A percentile compares a stretch with the other conserved stretches of the same genome.
phyloP scores from a whole-genome alignment of 2,113 vertebrate genomes.

The Hypocryptadius cinnamomeus region DNA sequence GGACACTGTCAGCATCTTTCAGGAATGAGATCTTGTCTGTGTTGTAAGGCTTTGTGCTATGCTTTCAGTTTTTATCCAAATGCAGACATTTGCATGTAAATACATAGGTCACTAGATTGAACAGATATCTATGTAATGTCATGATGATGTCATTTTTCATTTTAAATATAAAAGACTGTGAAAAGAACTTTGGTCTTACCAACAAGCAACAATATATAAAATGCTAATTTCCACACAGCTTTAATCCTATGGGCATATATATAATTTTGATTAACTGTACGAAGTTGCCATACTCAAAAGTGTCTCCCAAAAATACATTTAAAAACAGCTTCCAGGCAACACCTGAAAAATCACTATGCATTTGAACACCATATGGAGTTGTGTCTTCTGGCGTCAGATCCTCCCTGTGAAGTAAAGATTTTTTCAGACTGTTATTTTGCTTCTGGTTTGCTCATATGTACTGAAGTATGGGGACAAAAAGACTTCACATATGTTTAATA shows the following conservation, averaged over 20 bases:
- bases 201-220: neutral
- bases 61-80: neutral
- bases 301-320: neutral
- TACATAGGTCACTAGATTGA: neutral
- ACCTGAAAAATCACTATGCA: neutral
- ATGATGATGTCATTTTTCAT: neutral
- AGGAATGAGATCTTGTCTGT: neutral
- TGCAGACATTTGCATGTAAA: neutral
- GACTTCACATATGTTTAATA: neutral
- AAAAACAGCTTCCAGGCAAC: neutral
- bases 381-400: neutral
- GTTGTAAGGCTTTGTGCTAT: neutral
- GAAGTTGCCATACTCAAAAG: neutral
- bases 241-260: neutral
- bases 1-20: neutral
- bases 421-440: neutral
- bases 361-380: neutral
- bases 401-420: neutral
- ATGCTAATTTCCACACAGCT: neutral
- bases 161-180: neutral
- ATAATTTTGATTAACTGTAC: neutral
- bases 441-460: neutral
- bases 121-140: neutral
- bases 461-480: neutral
- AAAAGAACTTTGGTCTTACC: neutral